phyloP scores from a whole-genome alignment of 2,113 vertebrate species.

The Oncorhynchus kisutch region DNA sequence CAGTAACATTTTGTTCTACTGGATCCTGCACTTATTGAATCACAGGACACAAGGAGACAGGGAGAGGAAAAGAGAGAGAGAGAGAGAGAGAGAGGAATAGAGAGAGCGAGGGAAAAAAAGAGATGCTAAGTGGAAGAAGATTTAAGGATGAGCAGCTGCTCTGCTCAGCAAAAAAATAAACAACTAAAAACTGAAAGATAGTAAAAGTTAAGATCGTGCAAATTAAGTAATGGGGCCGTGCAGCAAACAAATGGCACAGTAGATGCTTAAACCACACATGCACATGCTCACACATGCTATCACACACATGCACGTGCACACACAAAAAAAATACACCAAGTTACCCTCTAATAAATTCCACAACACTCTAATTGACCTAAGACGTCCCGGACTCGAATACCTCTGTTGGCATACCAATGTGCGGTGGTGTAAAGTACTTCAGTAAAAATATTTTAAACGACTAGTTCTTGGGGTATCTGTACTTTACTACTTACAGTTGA shows the following conservation, averaged over 20 bases:
- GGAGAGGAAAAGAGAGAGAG: neutral
- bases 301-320: no score
- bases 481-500: no score
- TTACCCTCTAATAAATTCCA: neutral
- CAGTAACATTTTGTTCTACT: no score
- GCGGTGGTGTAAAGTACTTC: no score
- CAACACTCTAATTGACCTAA: conserved; percentile 17
- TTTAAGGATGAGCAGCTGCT: neutral
- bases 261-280: neutral
- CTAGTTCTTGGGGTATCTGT: no score
- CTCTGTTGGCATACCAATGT: conserved; percentile 8
- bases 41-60: neutral
- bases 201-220: neutral
- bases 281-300: neutral
- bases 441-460: no score
- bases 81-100: neutral
- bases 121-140: neutral
- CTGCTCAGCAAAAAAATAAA: neutral
- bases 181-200: neutral
- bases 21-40: no score
- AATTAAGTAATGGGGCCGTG: neutral
- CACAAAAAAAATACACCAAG: neutral
- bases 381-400: conserved; percentile 7
- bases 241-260: neutral
- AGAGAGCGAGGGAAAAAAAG: neutral